Percentiles rank a stretch among this genome's conserved stretches.
These are phyloP conservation scores for Rhopalosiphum nymphaeae DNA, from an alignment of 2,888 invertebrate genomes.

Conservation along the genomic window DNA sequence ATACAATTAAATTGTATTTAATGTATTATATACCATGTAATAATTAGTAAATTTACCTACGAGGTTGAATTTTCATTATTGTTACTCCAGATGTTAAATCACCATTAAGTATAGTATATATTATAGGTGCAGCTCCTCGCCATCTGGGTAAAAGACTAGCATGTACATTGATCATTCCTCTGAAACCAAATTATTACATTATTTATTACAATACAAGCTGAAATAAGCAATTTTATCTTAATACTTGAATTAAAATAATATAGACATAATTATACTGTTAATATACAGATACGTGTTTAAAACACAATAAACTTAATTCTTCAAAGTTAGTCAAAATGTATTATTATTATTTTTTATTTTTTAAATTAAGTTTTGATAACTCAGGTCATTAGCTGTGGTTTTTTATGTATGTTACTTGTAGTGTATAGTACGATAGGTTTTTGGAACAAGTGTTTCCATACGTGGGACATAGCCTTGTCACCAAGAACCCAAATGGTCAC, in stretches of 20 bases:
- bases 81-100: constrained; percentile 86
- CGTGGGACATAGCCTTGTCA: too few species aligned
- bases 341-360: neutral
- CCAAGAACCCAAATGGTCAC: too few species aligned
- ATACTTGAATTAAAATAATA: neutral
- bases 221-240: neutral
- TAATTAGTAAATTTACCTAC: constrained; percentile 71
- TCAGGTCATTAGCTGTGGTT: too few species aligned
- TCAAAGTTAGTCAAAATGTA: neutral
- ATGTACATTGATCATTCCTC: constrained; percentile 94
- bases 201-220: neutral
- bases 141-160: constrained; percentile 91
- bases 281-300: neutral
- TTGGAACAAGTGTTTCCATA: too few species aligned
- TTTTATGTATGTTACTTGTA: too few species aligned
- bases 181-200: constrained; percentile 70
- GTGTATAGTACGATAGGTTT: too few species aligned
- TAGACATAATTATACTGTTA: neutral
- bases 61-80: constrained; percentile 87
- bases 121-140: constrained; percentile 94
- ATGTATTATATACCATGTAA: neutral
- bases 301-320: neutral
- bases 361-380: too few species aligned
- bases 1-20: neutral
- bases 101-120: constrained; percentile 86